A percentile compares a stretch with the other conserved stretches of the same genome.
phyloP scores from a whole-genome alignment of 1,140 invertebrate species.

The Antheraea mylitta region DNA sequence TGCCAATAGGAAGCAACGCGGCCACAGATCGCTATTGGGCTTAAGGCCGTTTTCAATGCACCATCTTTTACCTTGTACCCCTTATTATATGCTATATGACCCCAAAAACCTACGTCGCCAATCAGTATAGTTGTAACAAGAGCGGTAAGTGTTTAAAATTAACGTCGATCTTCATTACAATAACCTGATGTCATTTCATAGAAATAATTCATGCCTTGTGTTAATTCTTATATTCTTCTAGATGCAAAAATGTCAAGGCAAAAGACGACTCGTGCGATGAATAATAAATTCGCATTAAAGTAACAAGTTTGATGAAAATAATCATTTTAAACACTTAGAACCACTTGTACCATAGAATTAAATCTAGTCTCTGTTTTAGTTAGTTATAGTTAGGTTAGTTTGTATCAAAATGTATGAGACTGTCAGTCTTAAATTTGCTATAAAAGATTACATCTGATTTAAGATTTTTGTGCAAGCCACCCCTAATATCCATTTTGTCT shows the following conservation, averaged over 20 bases:
- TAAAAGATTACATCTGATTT: too few relatives aligned
- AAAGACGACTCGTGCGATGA: neutral
- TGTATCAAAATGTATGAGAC: too few relatives aligned
- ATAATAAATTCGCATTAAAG: neutral
- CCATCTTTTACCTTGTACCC: conserved; percentile 78
- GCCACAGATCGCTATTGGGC: conserved; percentile 74
- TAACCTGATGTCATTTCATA: neutral
- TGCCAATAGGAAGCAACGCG: conserved; percentile 73
- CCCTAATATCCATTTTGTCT: neutral
- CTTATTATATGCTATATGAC: conserved; percentile 63
- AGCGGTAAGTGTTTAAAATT: neutral
- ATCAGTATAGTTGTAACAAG: conserved; percentile 28
- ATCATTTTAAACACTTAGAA: neutral
- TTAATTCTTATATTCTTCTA: neutral
- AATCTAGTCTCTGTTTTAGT: too few relatives aligned
- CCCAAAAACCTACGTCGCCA: conserved; percentile 59
- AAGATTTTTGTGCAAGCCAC: too few relatives aligned
- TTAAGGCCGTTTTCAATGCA: conserved; percentile 77
- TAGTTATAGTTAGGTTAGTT: too few relatives aligned
- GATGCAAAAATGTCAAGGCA: neutral
- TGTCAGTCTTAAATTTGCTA: too few relatives aligned
- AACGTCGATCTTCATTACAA: neutral
- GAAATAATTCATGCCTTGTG: neutral
- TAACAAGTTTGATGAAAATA: neutral
- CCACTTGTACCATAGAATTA: neutral